These are phyloP conservation scores for Hypomesus transpacificus DNA, from an alignment of 2,113 vertebrate species.

Conservation along the genomic window DNA sequence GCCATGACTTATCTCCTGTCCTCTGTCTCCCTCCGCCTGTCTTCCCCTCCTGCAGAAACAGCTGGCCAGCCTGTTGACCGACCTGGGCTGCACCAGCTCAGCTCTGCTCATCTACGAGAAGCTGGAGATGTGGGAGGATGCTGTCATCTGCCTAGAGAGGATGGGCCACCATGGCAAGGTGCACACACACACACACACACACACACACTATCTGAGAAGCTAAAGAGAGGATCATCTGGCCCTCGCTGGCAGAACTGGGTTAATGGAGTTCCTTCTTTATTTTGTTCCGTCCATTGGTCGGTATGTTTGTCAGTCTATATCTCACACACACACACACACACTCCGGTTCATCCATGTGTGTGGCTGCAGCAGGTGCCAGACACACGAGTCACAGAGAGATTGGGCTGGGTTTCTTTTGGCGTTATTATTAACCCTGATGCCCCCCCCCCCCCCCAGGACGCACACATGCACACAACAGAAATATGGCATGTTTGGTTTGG, in stretches of 20 bases:
- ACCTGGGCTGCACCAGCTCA: constrained; percentile 87
- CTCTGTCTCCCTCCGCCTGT: not conserved
- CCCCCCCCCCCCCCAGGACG: not conserved
- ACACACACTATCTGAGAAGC: not conserved
- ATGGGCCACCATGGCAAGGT: constrained; percentile 95
- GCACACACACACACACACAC: constrained; percentile 27
- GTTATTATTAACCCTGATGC: not conserved
- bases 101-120: constrained; percentile 89
- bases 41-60: constrained; percentile 74
- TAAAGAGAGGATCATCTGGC: constrained; percentile 5
- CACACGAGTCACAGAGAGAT: not conserved
- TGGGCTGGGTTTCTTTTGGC: not conserved
- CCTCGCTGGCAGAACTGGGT: not conserved
- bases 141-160: constrained; percentile 89
- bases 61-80: constrained; percentile 83
- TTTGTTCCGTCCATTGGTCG: not conserved
- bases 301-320: not conserved
- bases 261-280: not conserved
- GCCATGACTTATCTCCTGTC: not conserved
- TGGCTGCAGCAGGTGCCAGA: not conserved
- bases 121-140: constrained; percentile 95
- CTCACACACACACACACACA: not conserved
- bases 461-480: constrained; percentile 3
- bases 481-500: constrained; percentile 11
- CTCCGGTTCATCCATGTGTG: not conserved